Evolutionary conservation across 2,113 vertebrate species (phyloP), one percentile per base, ranked within the genome.

Genomic region (Helogale parvula): DNA sequence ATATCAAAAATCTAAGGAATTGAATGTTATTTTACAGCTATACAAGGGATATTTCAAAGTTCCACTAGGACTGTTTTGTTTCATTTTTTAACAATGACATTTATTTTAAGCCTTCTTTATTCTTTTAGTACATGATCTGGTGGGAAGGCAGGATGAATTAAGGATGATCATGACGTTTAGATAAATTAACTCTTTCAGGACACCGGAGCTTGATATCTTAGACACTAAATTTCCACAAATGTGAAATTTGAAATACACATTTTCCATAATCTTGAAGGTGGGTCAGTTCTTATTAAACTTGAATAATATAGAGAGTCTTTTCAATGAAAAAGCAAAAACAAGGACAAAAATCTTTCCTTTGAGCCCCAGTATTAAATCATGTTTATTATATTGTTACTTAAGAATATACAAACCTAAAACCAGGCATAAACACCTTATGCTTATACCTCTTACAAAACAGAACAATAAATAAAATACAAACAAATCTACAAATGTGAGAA

Each of bases 1-100:
- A 74, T 85, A 94, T 98, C 89, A 97, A 72, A 97, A 97, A 96
- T 33, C 0, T 74, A 19, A 95, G 96, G 14, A 77, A 72, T 27
- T 85, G 19, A 96, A 89, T 97, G 72, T 92, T 97, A 97, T 95
- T 97, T 96, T 98, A 81, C 25, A 98, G 94, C 88, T 96, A 90
- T 68, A 71, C 14, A 95, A 31, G 94, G 60, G 57, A 82, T 21
- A 87, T 87, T 97, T 98, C 72, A 96, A 96, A 94, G 81, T 27
- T 96, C 88, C 45, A 38, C 54, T 74, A 93, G 16, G 7, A 35
- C 19, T 65, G 57, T 21, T 76, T 71, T 33, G 29, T 1, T 68
- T 90, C 2, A 90, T 63, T 63, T n/a, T 68, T 72, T 82, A 57
- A 92, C 33, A 97, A 65, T 77, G 74, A 88, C 52, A 71, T 88